Percentiles rank a stretch among this genome's conserved stretches.
These are phyloP conservation scores for Phthorimaea operculella DNA, from an alignment of 1,140 invertebrate species.

Conservation along the genomic window DNA sequence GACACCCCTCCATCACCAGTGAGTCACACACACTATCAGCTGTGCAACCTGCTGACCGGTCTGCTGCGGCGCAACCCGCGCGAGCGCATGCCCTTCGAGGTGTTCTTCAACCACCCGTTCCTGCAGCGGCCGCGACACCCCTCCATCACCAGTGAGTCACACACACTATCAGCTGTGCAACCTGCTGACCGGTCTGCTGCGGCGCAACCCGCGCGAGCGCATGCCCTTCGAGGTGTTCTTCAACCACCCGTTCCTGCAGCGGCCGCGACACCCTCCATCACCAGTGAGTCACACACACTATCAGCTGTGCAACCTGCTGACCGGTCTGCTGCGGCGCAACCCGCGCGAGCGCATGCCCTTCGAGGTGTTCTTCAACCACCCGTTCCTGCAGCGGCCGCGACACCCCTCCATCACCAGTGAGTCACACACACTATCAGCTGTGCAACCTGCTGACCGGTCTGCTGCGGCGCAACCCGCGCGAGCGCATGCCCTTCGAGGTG, in stretches of 20 bases:
- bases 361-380: constrained; percentile 93
- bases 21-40: constrained; percentile 8
- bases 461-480: constrained; percentile 91
- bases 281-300: constrained; percentile 26
- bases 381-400: constrained; percentile 82
- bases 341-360: constrained; percentile 97
- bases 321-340: constrained; percentile 90
- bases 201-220: constrained; percentile 94
- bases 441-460: constrained; percentile 88
- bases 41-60: constrained; percentile 86
- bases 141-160: constrained; percentile 40
- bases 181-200: constrained; percentile 87
- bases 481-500: constrained; percentile 95
- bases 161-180: constrained; percentile 72
- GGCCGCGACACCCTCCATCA: constrained; percentile 67
- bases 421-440: neutral
- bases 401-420: constrained; percentile 56
- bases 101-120: constrained; percentile 94
- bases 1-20: constrained; percentile 61
- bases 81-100: constrained; percentile 96
- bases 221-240: constrained; percentile 97
- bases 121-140: constrained; percentile 75
- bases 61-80: constrained; percentile 93
- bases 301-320: constrained; percentile 87
- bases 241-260: constrained; percentile 88